These are phyloP conservation scores for Cheilosia grossa DNA, from an alignment of 2,888 invertebrate genomes.

Conservation along the genomic window DNA sequence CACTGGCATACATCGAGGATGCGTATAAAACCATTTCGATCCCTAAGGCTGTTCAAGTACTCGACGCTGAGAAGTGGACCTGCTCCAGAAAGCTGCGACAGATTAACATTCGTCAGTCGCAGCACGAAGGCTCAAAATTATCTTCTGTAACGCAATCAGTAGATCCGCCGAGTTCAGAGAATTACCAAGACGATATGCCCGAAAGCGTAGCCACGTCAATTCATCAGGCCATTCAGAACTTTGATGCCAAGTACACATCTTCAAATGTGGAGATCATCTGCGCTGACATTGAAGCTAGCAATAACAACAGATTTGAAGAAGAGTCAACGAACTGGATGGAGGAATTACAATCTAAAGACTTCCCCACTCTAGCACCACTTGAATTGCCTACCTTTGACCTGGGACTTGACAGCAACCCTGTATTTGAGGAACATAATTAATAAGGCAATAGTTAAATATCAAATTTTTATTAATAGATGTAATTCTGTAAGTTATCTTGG, in stretches of 20 bases:
- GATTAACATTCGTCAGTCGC: conserved; percentile 80
- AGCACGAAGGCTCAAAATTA: conserved; percentile 79
- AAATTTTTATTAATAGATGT: conserved; percentile 37
- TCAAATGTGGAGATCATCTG: conserved; percentile 32
- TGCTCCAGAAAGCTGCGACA: conserved; percentile 80
- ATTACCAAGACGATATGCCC: conserved; percentile 54
- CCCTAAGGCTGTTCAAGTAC: conserved; percentile 79
- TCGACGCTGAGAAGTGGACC: conserved; percentile 80
- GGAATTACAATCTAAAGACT: conserved; percentile 75
- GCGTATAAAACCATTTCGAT: conserved; percentile 80
- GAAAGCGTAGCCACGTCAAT: conserved; percentile 78
- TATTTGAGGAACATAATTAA: conserved; percentile 48
- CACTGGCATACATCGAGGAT: conserved; percentile 80
- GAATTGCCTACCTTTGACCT: conserved; percentile 81
- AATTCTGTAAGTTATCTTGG: conserved; percentile 8
- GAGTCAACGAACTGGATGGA: conserved; percentile 53
- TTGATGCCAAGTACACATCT: conserved; percentile 79
- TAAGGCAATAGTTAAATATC: background rate
- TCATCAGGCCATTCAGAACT: conserved; percentile 81
- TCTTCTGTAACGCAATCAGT: conserved; percentile 78
- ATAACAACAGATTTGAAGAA: conserved; percentile 12
- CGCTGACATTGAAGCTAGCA: background rate
- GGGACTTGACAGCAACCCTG: conserved; percentile 71
- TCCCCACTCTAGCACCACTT: conserved; percentile 80
- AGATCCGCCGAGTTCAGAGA: conserved; percentile 8